A percentile compares a stretch with the other conserved stretches of the same genome.
phyloP scores from a whole-genome alignment of 2,113 vertebrate species.

The Amblyornis subalaris region DNA sequence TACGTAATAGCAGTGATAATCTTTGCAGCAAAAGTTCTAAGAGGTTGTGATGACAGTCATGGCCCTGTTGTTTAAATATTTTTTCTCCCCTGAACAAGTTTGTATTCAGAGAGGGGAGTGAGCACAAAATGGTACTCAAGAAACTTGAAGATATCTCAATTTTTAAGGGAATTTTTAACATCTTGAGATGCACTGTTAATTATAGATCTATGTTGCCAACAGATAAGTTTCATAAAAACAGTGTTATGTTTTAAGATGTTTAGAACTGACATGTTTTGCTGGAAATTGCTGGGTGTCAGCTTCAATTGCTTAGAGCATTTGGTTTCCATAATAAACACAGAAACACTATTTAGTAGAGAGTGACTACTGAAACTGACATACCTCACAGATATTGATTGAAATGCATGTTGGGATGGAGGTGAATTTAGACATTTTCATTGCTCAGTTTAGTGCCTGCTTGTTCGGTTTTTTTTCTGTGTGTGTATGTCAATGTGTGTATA shows the following conservation, averaged over 20 bases:
- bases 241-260: neutral
- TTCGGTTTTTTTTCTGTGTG: too few species aligned
- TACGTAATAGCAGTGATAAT: neutral
- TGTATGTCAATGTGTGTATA: fast-evolving
- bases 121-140: neutral
- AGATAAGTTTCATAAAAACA: neutral
- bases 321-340: neutral
- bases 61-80: neutral
- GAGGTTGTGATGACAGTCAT: neutral
- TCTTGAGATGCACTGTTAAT: neutral
- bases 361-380: neutral
- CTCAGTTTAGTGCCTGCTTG: neutral
- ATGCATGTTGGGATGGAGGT: neutral
- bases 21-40: neutral
- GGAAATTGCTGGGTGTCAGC: neutral
- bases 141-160: neutral
- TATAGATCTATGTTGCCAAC: neutral
- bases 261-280: neutral
- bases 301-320: neutral
- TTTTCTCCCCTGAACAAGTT: neutral
- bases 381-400: neutral
- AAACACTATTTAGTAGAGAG: neutral
- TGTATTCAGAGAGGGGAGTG: neutral
- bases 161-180: neutral
- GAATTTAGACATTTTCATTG: neutral